Base-by-base conservation (phyloP, 2,113 vertebrate species). In the Phodopus roborovskii region DNA sequence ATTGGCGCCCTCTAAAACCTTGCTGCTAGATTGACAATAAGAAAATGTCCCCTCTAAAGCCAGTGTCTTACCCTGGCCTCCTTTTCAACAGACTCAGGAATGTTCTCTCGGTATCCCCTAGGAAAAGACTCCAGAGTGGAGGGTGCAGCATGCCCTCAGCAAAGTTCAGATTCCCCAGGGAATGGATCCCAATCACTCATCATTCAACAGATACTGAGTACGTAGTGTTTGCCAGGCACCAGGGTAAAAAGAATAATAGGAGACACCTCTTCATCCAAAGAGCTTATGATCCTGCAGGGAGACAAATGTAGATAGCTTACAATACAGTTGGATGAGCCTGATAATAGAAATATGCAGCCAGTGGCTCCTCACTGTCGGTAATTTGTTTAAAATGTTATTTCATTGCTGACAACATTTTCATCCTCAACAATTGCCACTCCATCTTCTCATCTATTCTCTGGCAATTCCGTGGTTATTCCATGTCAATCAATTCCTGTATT, bases 301-400 rank as follows among this genome's bases (percentile, higher is more conserved):
- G 92, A 96, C 88, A 91, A 87, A 96, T 83, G 36, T 9, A 45
- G 22, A 88, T 75, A 90, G 73, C 53, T 88, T 85, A 45, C 73
- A 78, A 33, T 88, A 60, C 74, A 95, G 74, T 93, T 90, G 85
- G 87, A 48, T 96, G 93, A 77, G 48, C 30, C 39, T 96, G 90
- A 90, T 95, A 94, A 97, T 90, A 78, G 89, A 73, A 84, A 95
- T 84, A 71, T 56, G 74, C 28, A 28, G 42, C 50, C 33, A 17
- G 30, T 48, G 92, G 17, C 70, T 88, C 68, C 53, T 85, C 48
- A 39, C 48, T 70, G 22, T 70, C 79, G 60, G 90, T 86, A 70
- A 94, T 94, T 97, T 97, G 88, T 97, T 94, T 10, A 92, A 94
- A 96, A 91, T 82, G 33, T 88, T 70, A 74, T 96, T 90, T 73